Evolutionary conservation across 2,888 invertebrate species (phyloP), one percentile per base, ranked within the genome.

Genomic region (Xylota segnis): DNA sequence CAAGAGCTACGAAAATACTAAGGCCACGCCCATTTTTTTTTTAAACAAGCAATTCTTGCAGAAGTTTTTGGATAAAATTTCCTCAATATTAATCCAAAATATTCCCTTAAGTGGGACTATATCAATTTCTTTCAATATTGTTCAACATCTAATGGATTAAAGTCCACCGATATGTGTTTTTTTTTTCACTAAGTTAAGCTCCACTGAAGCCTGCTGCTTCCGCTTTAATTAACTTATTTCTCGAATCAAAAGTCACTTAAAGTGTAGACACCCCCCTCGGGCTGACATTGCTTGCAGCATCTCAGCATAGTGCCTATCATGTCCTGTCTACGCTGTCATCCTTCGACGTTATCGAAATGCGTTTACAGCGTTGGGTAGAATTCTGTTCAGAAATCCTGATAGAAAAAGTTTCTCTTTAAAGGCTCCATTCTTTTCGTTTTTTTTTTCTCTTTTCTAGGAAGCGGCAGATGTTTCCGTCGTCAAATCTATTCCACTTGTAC

Each of bases 281-380:
- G n/a, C 40, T 12, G 4, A 0, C 37, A 37, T 5, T n/a, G n/a
- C n/a, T 16, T 9, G 23, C 10, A 9, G 18, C 18, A 47, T 47
- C 18, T 18, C 37, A 47, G 18, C 3, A 18, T 2, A 23, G 47
- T 18, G 6, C n/a, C 47, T 47, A 18, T 18, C 47, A 43, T n/a
- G 5, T 50, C 12, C 50, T 18, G 54, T 27, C 14, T 61, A 54
- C 12, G 32, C 63, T 5, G n/a, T 29, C 74, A 54, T 50, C 50
- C 43, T 16, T 18, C 43, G 23, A 75, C 9, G 23, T 65, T 75
- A 65, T 65, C 63, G 65, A 75, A 75, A 63, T 32, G 63, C 63
- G 18, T 54, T 63, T 56, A 75, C 74, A 65, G 9, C 27, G 27
- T 45, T 65, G 27, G 27, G 37, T 34, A 63, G 54, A 74, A 63